Percentiles rank a stretch among this genome's conserved stretches.
Conservation (phyloP, 2,113 vertebrate genomes). For the Xyrauchen texanus region DNA sequence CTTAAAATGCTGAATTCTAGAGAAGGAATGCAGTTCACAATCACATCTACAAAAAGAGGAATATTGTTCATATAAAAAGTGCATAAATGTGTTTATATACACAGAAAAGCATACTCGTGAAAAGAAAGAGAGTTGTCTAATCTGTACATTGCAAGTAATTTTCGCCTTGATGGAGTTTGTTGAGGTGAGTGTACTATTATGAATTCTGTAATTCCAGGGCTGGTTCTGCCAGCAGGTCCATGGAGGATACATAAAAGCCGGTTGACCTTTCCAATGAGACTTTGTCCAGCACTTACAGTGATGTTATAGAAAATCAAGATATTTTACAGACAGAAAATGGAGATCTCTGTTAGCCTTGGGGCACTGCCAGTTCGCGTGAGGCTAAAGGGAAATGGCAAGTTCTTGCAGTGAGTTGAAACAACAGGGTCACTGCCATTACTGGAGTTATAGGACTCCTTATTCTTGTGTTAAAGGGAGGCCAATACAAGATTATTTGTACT, state of each 20-base stretch:
- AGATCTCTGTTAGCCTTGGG: constrained; percentile 25
- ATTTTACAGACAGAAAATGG: constrained; percentile 30
- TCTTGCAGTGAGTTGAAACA: neutral
- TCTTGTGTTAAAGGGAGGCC: too few species aligned
- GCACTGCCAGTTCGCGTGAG: constrained; percentile 12
- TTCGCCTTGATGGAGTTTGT: constrained; percentile 33
- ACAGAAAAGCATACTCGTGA: neutral
- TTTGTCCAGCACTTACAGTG: constrained; percentile 22
- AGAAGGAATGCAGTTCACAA: too few species aligned
- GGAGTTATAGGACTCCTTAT: neutral
- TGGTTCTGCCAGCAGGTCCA: neutral
- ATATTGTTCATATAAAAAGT: too few species aligned
- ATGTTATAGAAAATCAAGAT: constrained; percentile 8
- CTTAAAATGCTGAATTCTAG: too few species aligned
- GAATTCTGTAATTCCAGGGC: constrained; percentile 7
- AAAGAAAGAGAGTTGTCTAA: neutral
- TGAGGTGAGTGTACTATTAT: constrained; percentile 20
- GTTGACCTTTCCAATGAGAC: constrained; percentile 19
- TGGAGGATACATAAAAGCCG: neutral
- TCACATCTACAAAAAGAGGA: too few species aligned
- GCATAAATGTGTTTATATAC: too few species aligned
- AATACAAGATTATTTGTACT: too few species aligned
- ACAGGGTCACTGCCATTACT: neutral
- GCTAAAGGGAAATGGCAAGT: neutral
- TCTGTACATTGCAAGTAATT: constrained; percentile 18